Evolutionary conservation across 1,140 invertebrate species (phyloP).

Genomic region (Lithobius niger): DNA sequence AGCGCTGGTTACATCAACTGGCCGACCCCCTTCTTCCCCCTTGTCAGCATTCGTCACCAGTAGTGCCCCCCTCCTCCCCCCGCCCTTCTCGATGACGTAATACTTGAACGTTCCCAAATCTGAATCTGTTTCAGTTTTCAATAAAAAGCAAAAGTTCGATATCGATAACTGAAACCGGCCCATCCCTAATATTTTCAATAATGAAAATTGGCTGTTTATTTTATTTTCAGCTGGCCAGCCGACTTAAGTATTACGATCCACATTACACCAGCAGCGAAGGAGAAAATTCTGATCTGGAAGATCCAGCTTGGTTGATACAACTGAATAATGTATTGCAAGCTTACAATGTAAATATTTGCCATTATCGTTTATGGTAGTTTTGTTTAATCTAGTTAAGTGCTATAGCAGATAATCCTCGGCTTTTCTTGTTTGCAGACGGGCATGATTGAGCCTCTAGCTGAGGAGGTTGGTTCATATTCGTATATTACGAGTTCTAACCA

Average conservation of each 20-base stretch:
- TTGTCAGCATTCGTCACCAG: neutral
- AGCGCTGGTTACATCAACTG: too few relatives aligned
- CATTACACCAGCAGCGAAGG: conserved; percentile 34
- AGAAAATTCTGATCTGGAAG: conserved; percentile 26
- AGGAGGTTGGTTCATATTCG: too few relatives aligned
- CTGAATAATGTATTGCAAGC: conserved; percentile 17
- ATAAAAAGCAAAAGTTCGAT: neutral
- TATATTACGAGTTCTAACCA: too few relatives aligned
- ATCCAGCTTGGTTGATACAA: conserved; percentile 35
- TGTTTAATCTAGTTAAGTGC: too few relatives aligned
- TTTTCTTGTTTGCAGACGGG: too few relatives aligned
- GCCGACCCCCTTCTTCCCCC: too few relatives aligned
- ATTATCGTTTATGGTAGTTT: too few relatives aligned
- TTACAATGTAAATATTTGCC: conserved; percentile 7
- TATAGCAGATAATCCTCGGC: too few relatives aligned
- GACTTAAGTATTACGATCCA: conserved; percentile 68
- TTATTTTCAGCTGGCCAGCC: conserved; percentile 41
- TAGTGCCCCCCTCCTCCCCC: neutral
- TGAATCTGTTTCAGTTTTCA: neutral
- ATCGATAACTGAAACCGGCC: neutral
- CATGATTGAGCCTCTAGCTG: too few relatives aligned
- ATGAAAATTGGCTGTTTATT: conserved; percentile 1
- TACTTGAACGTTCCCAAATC: neutral
- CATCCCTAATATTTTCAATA: neutral
- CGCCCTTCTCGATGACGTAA: neutral